Percentiles rank a stretch among this genome's conserved stretches.
Evolutionary conservation across 2,113 vertebrate genomes (phyloP).

Genomic region (Paradisaea rubra): DNA sequence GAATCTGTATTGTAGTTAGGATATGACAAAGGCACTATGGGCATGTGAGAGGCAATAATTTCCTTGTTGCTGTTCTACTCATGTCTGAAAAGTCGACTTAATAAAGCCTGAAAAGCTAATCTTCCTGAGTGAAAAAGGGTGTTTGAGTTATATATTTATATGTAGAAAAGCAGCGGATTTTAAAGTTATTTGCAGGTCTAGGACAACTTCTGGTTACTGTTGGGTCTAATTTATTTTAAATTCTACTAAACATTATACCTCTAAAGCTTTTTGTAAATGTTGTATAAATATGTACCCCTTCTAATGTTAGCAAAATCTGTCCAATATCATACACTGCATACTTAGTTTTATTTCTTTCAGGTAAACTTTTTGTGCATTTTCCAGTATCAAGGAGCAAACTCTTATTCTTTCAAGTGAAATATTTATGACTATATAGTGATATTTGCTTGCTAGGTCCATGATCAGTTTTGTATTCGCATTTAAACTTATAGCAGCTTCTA

Average conservation of each 20-base stretch:
- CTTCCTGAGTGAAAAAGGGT: not conserved
- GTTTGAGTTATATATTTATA: not conserved
- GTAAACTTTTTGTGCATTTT: not conserved
- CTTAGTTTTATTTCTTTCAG: not conserved
- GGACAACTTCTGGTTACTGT: not conserved
- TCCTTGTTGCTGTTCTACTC: not conserved
- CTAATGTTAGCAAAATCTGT: not conserved
- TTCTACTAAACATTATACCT: not conserved
- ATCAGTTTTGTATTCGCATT: not conserved
- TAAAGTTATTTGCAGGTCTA: not conserved
- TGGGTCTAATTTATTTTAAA: not conserved
- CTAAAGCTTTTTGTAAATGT: not conserved
- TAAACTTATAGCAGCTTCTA: not conserved
- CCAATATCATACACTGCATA: not conserved
- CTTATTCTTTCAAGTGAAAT: not conserved
- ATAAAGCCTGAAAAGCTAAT: not conserved
- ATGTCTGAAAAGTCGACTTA: not conserved
- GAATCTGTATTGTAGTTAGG: not conserved
- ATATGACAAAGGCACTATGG: not conserved
- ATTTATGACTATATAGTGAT: not conserved
- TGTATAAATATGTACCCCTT: not conserved
- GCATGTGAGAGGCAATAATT: not conserved
- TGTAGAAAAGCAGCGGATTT: not conserved
- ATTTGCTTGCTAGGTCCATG: not conserved
- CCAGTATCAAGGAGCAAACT: not conserved